Percentiles rank a stretch among this genome's conserved stretches.
These are phyloP conservation scores for Anticlea derivata DNA, from an alignment of 2,888 invertebrate species.

Conservation along the genomic window DNA sequence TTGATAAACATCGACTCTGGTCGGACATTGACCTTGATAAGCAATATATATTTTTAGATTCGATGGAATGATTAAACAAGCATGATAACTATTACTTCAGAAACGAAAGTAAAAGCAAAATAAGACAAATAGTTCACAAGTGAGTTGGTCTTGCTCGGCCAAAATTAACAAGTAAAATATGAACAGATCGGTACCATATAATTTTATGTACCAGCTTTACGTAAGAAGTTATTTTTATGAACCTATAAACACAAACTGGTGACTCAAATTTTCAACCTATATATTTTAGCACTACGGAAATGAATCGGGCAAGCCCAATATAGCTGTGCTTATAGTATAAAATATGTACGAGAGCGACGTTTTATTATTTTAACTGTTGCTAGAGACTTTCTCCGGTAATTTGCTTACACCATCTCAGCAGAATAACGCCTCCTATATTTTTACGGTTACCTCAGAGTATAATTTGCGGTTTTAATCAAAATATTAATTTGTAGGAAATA, in stretches of 20 bases:
- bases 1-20: slow-evolving; percentile 23
- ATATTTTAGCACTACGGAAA: slow-evolving; percentile 8
- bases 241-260: background rate
- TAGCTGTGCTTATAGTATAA: background rate
- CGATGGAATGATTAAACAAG: no score
- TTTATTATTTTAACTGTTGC: slow-evolving; percentile 24
- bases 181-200: no score
- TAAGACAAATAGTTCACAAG: no score
- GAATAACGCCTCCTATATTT: slow-evolving; percentile 17
- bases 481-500: slow-evolving; percentile 8
- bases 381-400: slow-evolving; percentile 27
- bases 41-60: no score
- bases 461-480: slow-evolving; percentile 17
- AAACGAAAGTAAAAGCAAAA: slow-evolving; percentile 7
- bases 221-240: no score
- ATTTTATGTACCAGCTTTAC: no score
- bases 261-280: slow-evolving; percentile 1
- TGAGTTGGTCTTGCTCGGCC: no score
- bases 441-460: slow-evolving; percentile 21
- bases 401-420: slow-evolving; percentile 24
- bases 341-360: slow-evolving; percentile 15
- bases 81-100: background rate
- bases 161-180: no score
- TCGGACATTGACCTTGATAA: slow-evolving; percentile 49
- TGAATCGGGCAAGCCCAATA: slow-evolving; percentile 15